Base-by-base conservation (phyloP, 2,113 vertebrate genomes). In the Labeo rohita region DNA sequence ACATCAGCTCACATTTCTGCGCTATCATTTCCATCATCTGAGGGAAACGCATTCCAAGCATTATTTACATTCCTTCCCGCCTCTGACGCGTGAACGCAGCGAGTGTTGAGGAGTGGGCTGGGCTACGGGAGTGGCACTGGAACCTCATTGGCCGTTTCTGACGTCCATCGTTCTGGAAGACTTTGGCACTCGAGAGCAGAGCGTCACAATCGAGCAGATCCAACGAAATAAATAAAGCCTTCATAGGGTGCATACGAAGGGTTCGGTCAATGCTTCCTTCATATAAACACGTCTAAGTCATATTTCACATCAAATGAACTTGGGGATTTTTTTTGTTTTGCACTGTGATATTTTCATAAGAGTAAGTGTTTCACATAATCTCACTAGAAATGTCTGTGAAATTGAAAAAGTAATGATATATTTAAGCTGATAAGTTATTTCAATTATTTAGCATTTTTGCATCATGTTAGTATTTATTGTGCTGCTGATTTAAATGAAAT, bases 151-250 rank as follows among this genome's bases (percentile, higher is more conserved):
- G 80, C 59, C 4, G 63, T 21, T 82, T 68, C 61, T 34, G 63
- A 28, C 9, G 28, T 70, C 47, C 15, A 50, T 66, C 61, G 10
- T 8, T 66, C 59, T 34, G 61, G 80, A 66, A 82, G 63, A 82
- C 59, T 80, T 80, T 80, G 59, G 79, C 79, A 80, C 59, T 49
- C 75, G 28, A 77, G 49, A 77, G 50, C 50, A 56, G 54, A 56
- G 54, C 6, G 74, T 16, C 47, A 34, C 6, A 73, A 45, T 45
- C 16, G 16, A 73, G 39, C 47, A 6, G 13, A 73, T 45, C 21
- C 21, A 23, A 23, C 2, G 0, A 2, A 7, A 75, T 49, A 49
- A 49, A 49, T 49, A 15, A 49, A 72, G 36, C 36, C 36, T 43
- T 70, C 68, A 43, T 10, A 43, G 68, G 16, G 68, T 21, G 68